Base-by-base conservation (phyloP, 2,113 vertebrate genomes). In the Myotis lucifugus region DNA sequence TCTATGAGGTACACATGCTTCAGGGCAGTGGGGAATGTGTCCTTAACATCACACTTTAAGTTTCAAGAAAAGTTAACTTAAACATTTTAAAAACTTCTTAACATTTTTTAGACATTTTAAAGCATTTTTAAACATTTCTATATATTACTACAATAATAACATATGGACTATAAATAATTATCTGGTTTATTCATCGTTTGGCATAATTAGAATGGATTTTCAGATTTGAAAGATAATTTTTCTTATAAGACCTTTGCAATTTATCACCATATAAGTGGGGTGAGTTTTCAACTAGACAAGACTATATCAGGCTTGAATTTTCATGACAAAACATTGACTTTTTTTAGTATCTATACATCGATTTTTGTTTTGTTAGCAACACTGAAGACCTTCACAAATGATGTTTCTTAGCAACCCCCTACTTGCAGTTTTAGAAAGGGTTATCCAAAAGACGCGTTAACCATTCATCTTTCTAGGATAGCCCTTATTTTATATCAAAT, bases 201-300 rank as follows among this genome's bases (percentile, higher is more conserved):
- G 25, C 59, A 48, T 85, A 95, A 88, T 86, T 95, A 90, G 18
- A 66, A 86, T 79, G 5, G 18, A 15, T 82, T 89, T 92, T 85
- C 25, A 52, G 27, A 56, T 94, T 95, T 91, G 67, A 67, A 91
- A 87, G 25, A 32, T 54, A 78, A 19, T 14, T 78, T 70, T 77
- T 76, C 54, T 52, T 34, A 27, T 61, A 40, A 82, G 50, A 77
- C 13, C n/a, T 69, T 92, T 88, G 6, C 29, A 54, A 9, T 88
- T 74, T 76, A 42, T 95, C 40, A 50, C 19, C 40, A 29, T 21
- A 9, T 50, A 59, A 54, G 12, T 82, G 48, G 18, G 14, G 32
- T 46, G 32, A 40, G 34, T 87, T 87, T 74, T 82, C 76, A 87
- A 40, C 40, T 61, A 79, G 64, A n/a, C 18, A 67, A 90, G 27